Percentiles rank a stretch among this genome's conserved stretches.
Evolutionary conservation across 1,140 invertebrate genomes (phyloP).

Genomic region (Sarcophaga bullata): DNA sequence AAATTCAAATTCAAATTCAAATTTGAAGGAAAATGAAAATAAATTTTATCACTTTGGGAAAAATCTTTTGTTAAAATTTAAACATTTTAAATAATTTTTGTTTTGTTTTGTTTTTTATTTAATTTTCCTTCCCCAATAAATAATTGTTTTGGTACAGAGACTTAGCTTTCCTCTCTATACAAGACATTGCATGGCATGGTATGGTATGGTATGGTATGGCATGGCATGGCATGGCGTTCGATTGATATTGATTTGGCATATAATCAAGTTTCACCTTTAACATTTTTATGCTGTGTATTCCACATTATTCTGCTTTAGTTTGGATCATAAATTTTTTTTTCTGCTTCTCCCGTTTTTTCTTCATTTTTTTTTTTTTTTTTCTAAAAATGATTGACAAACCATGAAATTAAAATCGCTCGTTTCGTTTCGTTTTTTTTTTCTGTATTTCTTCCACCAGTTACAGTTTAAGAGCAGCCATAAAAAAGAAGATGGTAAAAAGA

Average conservation of each 20-base stretch:
- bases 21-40: neutral
- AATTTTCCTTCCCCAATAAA: too few relatives aligned
- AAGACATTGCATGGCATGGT: neutral
- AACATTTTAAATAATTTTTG: too few relatives aligned
- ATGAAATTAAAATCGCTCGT: conserved; percentile 23
- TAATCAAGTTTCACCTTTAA: conserved; percentile 26
- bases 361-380: conserved; percentile 12
- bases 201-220: neutral
- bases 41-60: conserved; percentile 18
- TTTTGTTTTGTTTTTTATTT: too few relatives aligned
- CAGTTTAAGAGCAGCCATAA: conserved; percentile 17
- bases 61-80: neutral
- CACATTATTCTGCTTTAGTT: too few relatives aligned
- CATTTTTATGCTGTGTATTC: neutral
- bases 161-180: too few relatives aligned
- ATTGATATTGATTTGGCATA: conserved; percentile 14
- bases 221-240: neutral
- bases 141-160: too few relatives aligned
- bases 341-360: neutral
- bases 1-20: conserved; percentile 33
- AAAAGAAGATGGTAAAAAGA: neutral
- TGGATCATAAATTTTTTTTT: too few relatives aligned
- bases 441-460: neutral
- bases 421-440: neutral
- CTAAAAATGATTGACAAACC: conserved; percentile 22